Percentiles rank a stretch among this genome's conserved stretches.
These are phyloP conservation scores for Euborellia annulipes DNA, from an alignment of 1,140 invertebrate species.

Conservation along the genomic window DNA sequence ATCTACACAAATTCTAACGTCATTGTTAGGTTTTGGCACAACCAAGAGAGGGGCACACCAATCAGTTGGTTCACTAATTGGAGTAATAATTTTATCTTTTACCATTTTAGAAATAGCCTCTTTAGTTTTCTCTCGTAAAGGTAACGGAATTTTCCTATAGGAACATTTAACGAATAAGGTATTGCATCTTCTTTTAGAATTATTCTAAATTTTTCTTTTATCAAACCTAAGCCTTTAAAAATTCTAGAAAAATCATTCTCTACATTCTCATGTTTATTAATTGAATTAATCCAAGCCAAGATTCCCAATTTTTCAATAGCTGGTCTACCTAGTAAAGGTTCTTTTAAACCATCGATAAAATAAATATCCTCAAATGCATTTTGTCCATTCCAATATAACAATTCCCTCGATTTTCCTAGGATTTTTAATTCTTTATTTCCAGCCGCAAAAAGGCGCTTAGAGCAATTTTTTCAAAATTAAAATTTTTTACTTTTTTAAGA, in stretches of 20 bases:
- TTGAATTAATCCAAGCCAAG: not conserved
- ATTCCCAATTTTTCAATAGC: not conserved
- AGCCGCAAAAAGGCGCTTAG: not conserved
- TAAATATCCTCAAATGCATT: not conserved
- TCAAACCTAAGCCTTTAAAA: not conserved
- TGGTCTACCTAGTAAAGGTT: not conserved
- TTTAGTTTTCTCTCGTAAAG: conserved; percentile 16
- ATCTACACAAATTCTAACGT: conserved; percentile 31
- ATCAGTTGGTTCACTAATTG: conserved; percentile 23
- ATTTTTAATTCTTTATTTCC: not conserved
- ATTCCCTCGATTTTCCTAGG: not conserved
- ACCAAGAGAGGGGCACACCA: conserved; percentile 35
- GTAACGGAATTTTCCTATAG: conserved; percentile 20
- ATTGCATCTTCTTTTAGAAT: not conserved
- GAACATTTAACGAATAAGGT: conserved; percentile 9
- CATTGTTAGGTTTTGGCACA: conserved; percentile 28
- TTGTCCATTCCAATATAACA: not conserved
- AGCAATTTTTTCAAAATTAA: not conserved
- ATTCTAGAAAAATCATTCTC: not conserved
- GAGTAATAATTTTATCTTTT: conserved; percentile 21
- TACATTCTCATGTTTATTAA: not conserved
- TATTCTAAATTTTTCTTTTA: conserved; percentile 1
- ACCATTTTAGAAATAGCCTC: conserved; percentile 19
- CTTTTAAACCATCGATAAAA: not conserved
- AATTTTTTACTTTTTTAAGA: not conserved